Percentiles rank a stretch among this genome's conserved stretches.
Conservation (phyloP, 2,797 vertebrate genomes). For the Pelobates cultripes region DNA sequence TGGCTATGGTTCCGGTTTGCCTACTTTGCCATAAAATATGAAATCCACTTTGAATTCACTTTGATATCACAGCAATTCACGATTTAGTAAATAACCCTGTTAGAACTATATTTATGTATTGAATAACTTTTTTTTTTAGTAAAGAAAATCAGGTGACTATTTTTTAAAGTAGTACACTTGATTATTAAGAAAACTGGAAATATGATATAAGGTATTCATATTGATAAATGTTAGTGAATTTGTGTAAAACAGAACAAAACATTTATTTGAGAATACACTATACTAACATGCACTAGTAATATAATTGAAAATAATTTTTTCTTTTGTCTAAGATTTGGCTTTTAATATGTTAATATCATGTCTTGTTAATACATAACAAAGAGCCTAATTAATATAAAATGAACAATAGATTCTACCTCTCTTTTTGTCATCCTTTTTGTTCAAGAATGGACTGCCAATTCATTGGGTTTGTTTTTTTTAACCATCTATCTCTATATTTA, state of each 20-base stretch:
- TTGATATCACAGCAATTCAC: too few species aligned
- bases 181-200: not conserved
- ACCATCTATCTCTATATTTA: not conserved
- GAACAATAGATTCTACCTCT: not conserved
- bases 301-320: not conserved
- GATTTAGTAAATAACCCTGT: too few species aligned
- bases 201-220: not conserved
- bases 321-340: not conserved
- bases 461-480: not conserved
- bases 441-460: not conserved
- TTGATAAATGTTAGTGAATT: not conserved
- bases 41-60: too few species aligned
- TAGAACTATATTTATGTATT: too few species aligned
- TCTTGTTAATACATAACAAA: not conserved
- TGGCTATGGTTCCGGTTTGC: too few species aligned
- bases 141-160: too few species aligned
- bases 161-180: too few species aligned
- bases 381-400: not conserved
- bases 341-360: not conserved
- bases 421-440: not conserved
- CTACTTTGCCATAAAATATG: too few species aligned
- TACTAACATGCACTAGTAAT: not conserved
- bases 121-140: too few species aligned
- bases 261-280: not conserved
- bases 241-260: not conserved